phyloP scores from a whole-genome alignment of 2,888 invertebrate species.

The Tenthredo distinguenda region DNA sequence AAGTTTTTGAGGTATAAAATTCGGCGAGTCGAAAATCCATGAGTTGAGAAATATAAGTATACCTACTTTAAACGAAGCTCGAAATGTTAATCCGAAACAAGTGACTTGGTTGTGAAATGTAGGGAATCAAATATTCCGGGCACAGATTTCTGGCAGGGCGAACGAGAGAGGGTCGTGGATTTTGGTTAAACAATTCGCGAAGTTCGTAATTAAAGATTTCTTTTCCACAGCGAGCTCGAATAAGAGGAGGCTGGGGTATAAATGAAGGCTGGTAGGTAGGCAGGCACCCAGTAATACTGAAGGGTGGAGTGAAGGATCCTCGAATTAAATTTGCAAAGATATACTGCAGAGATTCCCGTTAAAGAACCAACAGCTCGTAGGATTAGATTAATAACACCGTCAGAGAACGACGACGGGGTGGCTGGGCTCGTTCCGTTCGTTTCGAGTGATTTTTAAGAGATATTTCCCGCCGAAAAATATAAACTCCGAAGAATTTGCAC shows the following conservation, averaged over 20 bases:
- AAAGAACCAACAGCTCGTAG: conserved; percentile 50
- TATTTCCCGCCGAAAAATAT: neutral
- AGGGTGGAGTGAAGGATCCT: conserved; percentile 35
- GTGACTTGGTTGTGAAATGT: conserved; percentile 33
- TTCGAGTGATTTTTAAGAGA: conserved; percentile 12
- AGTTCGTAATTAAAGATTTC: conserved; percentile 44
- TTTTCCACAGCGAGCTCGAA: neutral
- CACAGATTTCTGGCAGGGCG: neutral
- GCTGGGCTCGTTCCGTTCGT: neutral
- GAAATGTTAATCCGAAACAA: conserved; percentile 16
- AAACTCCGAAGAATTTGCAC: neutral
- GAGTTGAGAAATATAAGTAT: neutral
- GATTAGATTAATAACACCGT: conserved; percentile 49
- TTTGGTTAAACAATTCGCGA: conserved; percentile 42
- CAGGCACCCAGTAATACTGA: conserved; percentile 20
- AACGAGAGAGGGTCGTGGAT: conserved; percentile 18
- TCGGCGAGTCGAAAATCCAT: neutral
- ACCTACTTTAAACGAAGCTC: neutral
- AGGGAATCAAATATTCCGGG: conserved; percentile 42
- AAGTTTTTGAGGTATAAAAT: conserved; percentile 2
- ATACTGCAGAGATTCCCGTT: conserved; percentile 37
- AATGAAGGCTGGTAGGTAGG: conserved; percentile 26
- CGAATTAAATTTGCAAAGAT: conserved; percentile 50
- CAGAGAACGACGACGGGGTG: neutral
- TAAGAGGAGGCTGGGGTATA: neutral